Base-by-base conservation (phyloP, 2,113 vertebrate species). In the Acanthisitta chloris region DNA sequence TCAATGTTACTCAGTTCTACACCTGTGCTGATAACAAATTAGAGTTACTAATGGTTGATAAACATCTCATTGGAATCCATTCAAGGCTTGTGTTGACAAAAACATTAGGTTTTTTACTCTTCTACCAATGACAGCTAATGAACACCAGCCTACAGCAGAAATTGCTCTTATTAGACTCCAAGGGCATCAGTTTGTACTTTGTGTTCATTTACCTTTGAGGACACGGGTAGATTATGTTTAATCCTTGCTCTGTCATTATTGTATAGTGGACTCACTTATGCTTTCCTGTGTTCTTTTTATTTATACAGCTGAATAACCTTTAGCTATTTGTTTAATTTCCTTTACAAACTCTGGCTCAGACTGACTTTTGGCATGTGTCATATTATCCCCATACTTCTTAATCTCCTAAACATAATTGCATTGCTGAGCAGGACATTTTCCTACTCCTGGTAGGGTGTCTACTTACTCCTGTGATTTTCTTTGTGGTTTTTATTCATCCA, bases 311-410 rank as follows among this genome's bases (percentile, higher is more conserved):
- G 92, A 94, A 65, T 70, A 85, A 72, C 48, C 62, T 90, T 93
- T 80, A 80, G 26, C 46, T 92, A 67, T 90, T 90, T 93, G 66
- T 88, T 92, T 92, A 88, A 95, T 85, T 93, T 97, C 48, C 58
- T 90, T 94, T 77, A 74, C 36, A 64, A 93, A 79, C 6, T 72
- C 74, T 93, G 74, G 65, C 52, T 66, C 13, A 6, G n/a, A 40
- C 36, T 84, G 55, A 55, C 31, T 96, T 87, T 94, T 96, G 84
- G 81, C 61, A 59, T 55, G 77, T 67, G 72, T 92, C 38, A 84
- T 33, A 10, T 78, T 78, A 81, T 71, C 40, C 31, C 43, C 40
- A 43, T 52, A 81, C 31, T 59, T 85, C 78, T 90, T 82, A 70
- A 90, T 88, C 83, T 88, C 74, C 42, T 92, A 91, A 94, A 88